A percentile compares a stretch with the other conserved stretches of the same genome.
These are phyloP conservation scores for Synergus itoensis DNA, from an alignment of 2,888 invertebrate genomes.

Conservation along the genomic window DNA sequence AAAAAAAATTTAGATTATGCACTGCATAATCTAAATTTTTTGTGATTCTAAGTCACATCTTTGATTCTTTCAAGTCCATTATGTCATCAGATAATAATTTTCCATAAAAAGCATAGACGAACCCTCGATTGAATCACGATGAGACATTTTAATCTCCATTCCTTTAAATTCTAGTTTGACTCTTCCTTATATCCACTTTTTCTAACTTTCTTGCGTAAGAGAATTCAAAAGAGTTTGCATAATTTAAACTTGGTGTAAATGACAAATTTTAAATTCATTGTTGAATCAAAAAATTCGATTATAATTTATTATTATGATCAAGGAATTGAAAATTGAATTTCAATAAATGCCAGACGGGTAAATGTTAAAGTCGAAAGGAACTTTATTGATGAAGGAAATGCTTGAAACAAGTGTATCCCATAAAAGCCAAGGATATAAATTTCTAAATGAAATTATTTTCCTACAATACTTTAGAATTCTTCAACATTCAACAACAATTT, in stretches of 20 bases:
- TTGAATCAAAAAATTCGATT: not conserved
- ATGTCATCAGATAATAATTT: not conserved
- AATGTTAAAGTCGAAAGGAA: not conserved
- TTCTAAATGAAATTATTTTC: not conserved
- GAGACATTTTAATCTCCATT: not conserved
- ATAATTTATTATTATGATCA: not conserved
- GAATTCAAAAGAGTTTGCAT: not conserved
- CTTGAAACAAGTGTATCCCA: not conserved
- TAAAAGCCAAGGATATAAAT: not conserved
- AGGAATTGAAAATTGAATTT: not conserved
- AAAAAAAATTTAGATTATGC: too few species aligned
- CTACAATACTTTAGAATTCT: not conserved
- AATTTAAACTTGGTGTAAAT: not conserved
- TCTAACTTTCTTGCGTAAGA: slow-evolving; percentile 35
- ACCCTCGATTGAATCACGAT: not conserved
- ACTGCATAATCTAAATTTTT: not conserved
- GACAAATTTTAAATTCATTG: not conserved
- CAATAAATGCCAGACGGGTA: not conserved
- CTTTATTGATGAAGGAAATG: not conserved
- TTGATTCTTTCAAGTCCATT: not conserved
- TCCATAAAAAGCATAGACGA: not conserved
- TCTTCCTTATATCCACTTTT: slow-evolving; percentile 14
- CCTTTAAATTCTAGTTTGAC: not conserved
- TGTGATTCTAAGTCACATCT: not conserved
- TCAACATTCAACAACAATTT: not conserved